Conservation (phyloP, 2,888 invertebrate genomes). For the Diloba caeruleocephala region DNA sequence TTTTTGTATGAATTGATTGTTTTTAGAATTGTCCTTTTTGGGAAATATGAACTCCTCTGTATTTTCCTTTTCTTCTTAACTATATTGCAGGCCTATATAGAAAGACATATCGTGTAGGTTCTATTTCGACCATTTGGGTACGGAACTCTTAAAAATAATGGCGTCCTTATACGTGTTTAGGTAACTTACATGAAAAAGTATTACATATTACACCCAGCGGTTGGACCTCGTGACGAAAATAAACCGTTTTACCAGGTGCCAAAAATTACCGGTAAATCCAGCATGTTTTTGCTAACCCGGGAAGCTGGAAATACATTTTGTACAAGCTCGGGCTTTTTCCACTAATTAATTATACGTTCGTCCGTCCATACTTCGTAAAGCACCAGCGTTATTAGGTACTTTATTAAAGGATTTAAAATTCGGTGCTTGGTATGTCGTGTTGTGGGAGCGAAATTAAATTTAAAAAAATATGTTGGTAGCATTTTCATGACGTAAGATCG, state of each 20-base stretch:
- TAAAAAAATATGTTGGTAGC: background rate
- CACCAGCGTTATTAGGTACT: slow-evolving; percentile 16
- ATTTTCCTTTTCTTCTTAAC: no score
- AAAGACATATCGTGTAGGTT: no score
- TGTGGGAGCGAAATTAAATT: background rate
- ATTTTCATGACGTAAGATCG: background rate
- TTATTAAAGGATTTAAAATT: slow-evolving; percentile 17
- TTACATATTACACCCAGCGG: background rate
- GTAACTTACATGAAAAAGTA: no score
- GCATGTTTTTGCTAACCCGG: slow-evolving; percentile 6
- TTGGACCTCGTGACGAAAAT: background rate
- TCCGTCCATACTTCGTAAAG: background rate
- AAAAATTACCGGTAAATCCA: background rate
- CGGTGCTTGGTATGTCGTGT: background rate
- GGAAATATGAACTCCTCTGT: no score
- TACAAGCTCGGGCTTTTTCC: slow-evolving; percentile 17
- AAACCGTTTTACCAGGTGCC: slow-evolving; percentile 3
- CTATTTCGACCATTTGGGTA: no score
- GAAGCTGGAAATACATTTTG: slow-evolving; percentile 17
- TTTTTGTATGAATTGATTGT: no score
- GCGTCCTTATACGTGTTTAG: no score
- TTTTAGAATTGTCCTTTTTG: no score
- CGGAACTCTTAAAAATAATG: no score
- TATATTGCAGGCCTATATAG: no score
- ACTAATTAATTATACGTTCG: slow-evolving; percentile 24